Conservation (phyloP, 2,888 invertebrate species). For the Dolichomitus sp. region DNA sequence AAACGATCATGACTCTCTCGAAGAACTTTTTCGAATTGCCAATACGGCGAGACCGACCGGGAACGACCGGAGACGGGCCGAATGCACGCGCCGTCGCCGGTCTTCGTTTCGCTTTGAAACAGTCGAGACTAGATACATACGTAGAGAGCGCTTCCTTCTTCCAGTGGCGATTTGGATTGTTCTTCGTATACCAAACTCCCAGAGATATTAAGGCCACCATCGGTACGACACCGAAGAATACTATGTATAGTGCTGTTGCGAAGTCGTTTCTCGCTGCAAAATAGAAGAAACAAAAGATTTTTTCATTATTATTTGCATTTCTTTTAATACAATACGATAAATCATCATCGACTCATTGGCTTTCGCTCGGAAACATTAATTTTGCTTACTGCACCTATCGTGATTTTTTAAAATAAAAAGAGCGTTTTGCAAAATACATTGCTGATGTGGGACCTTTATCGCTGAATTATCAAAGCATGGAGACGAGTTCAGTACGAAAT, state of each 20-base stretch:
- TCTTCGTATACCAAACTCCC: conserved; percentile 92
- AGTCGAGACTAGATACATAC: conserved; percentile 87
- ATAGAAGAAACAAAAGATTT: conserved; percentile 66
- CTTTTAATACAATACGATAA: neutral
- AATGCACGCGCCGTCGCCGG: conserved; percentile 54
- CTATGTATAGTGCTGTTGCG: conserved; percentile 94
- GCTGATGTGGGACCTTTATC: too few relatives aligned
- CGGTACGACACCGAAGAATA: conserved; percentile 95
- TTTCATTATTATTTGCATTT: neutral
- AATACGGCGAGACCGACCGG: conserved; percentile 35
- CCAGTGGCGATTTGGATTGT: conserved; percentile 89
- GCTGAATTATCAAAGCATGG: too few relatives aligned
- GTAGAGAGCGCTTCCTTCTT: conserved; percentile 86
- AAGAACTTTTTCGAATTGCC: conserved; percentile 68
- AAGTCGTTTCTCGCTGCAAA: conserved; percentile 92
- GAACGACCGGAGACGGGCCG: conserved; percentile 44
- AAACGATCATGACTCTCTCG: conserved; percentile 68
- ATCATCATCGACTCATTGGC: neutral
- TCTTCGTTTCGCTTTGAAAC: conserved; percentile 77
- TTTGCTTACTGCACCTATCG: neutral
- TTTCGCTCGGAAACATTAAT: neutral
- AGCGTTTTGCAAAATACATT: too few relatives aligned
- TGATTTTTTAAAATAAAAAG: too few relatives aligned
- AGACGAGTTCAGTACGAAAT: too few relatives aligned
- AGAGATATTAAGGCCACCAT: conserved; percentile 90